Base-by-base conservation (phyloP, 2,888 invertebrate genomes). In the Plemyria rubiginata region DNA sequence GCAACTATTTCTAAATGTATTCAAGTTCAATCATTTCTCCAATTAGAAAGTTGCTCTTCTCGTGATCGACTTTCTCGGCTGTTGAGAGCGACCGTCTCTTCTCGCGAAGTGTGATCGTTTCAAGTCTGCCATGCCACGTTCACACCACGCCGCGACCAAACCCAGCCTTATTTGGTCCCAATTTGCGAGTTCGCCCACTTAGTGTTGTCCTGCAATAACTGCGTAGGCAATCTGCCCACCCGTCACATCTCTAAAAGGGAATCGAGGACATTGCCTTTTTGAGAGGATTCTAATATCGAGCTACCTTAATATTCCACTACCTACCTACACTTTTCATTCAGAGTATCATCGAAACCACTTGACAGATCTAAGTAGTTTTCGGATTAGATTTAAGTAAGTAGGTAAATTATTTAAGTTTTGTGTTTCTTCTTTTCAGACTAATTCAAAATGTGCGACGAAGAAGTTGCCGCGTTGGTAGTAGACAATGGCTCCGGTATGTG, bases 401-500 rank as follows among this genome's bases (percentile, higher is more conserved):
- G n/a, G n/a, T n/a, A n/a, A 32, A 13, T 32, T 50, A 45, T 40
- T 41, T 56, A 13, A 16, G 29, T 51, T 32, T 60, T 59, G 66
- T 71, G 67, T 70, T 69, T 65, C 54, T 41, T 78, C 67, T 70
- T 86, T 87, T 54, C 86, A 90, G 89, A 88, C 85, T 89, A 90
- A 89, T 81, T 86, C 82, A 90, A 67, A 84, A 90, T 90, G 90
- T 90, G 90, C 82, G 90, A 90, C 89, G 90, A 88, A 92, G 97
- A 97, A 95, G 97, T 97, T 93, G 97, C 97, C 93, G 97, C 97
- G 90, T 95, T 97, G 94, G 97, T 97, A 87, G 97, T 97, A 85
- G 98, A 98, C 96, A 98, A 98, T 96, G 98, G 98, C 82, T 98
- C 98, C 95, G 98, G 97, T 89, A 98, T 98, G 98, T 98, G 98